Base-by-base conservation (phyloP, 1,140 invertebrate genomes). In the Pseudoatta argentina region DNA sequence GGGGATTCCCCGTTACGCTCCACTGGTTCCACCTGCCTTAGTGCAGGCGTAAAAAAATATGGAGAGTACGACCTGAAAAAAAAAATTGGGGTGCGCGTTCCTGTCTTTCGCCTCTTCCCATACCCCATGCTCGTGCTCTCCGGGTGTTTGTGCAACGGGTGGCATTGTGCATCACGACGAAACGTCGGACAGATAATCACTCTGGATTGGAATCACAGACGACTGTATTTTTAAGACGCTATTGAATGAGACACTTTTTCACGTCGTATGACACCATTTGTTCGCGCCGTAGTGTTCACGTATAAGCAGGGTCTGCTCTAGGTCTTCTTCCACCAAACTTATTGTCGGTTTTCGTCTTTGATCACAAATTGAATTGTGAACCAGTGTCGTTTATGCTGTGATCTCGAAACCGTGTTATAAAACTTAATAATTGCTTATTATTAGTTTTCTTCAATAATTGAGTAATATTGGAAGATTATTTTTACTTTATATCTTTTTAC, bases 21-120 rank as follows among this genome's bases (percentile, higher is more conserved):
- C 79, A 86, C 27, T 83, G 66, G 76, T 64, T 90, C 61, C 88
- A 91, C 89, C 89, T 91, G 89, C 76, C 77, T 71, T 79, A 53
- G 61, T 55, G 16, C 44, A 64, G 61, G 30, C 30, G 51, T 59
- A 85, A 85, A 76, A 85, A 78, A 85, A 66, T 85, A 44, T 57
- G 12, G 24, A 85, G 82, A 63, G 39, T 66, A 24, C 59, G 51
- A 66, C 30, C 48, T 53, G 51, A 27, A 77, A 76, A 83, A 72
- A 67, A 81, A 82, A 39, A 21, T 51, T 61, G 21, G 57, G 44
- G 61, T 16, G 44, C 71, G 24, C 44, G 4, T 24, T 71, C 5
- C 53, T 21, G 39, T 39, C 63, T 24, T 16, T 61, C n/a, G 59
- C 18, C 14, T 34, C 21, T 34, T 34, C 8, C 18, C 30, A 0